phyloP scores from a whole-genome alignment of 2,113 vertebrate species.

The Jacana jacana region DNA sequence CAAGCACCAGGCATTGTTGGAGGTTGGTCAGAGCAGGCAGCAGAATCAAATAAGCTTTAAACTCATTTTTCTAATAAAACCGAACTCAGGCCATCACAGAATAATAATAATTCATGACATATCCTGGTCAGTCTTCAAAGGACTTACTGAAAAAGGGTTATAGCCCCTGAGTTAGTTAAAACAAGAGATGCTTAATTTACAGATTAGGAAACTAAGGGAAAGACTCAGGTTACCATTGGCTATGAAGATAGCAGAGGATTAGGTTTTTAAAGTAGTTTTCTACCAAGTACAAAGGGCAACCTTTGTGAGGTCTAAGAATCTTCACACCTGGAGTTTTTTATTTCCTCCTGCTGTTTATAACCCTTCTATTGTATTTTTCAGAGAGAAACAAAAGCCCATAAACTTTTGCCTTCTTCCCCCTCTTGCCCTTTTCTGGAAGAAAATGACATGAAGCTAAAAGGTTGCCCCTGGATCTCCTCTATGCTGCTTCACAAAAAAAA shows the following conservation, averaged over 20 bases:
- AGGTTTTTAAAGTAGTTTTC: not conserved
- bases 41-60: not conserved
- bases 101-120: not conserved
- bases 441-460: not conserved
- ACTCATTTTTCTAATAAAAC: not conserved
- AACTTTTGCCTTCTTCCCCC: not conserved
- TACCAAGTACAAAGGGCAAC: not conserved
- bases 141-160: not conserved
- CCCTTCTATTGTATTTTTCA: not conserved
- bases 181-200: not conserved
- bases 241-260: not conserved
- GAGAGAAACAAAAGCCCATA: not conserved
- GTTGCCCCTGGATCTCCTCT: not conserved
- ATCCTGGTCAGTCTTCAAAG: not conserved
- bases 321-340: not conserved
- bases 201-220: not conserved
- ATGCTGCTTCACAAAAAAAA: not conserved
- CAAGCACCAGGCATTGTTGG: not conserved
- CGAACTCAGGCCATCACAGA: not conserved
- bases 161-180: not conserved
- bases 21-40: not conserved
- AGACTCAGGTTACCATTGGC: not conserved
- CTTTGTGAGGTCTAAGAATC: not conserved
- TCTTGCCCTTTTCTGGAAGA: not conserved
- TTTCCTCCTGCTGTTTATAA: not conserved